Evolutionary conservation across 2,797 vertebrate genomes (phyloP).

Genomic region (Manis javanica): DNA sequence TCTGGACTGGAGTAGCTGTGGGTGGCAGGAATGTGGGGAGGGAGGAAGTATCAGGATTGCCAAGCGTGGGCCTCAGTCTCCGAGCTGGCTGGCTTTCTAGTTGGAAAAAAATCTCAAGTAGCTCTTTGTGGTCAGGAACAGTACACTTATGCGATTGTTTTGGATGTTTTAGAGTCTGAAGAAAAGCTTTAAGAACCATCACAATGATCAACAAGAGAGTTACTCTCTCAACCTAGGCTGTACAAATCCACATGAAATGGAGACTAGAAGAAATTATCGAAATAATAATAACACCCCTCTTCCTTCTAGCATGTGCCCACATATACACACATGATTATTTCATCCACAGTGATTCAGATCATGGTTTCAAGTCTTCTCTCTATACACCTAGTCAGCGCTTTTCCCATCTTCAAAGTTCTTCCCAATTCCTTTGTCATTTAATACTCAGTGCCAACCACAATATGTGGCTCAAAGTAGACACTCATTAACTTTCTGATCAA

Average conservation of each 20-base stretch:
- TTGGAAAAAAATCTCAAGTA: slow-evolving; percentile 58
- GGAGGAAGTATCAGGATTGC: slow-evolving; percentile 43
- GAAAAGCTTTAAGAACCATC: slow-evolving; percentile 51
- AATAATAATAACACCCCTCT: background rate
- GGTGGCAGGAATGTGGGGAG: slow-evolving; percentile 66
- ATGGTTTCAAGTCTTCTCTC: background rate
- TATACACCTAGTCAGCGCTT: background rate
- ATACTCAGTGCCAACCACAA: background rate
- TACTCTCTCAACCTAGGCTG: background rate
- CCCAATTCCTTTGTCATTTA: background rate
- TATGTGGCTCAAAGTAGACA: background rate
- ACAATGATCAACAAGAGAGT: background rate
- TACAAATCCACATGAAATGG: background rate
- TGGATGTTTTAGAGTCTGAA: slow-evolving; percentile 54
- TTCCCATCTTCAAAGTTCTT: slow-evolving; percentile 10
- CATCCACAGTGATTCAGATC: background rate
- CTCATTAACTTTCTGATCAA: background rate
- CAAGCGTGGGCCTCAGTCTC: slow-evolving; percentile 35
- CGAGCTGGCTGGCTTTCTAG: slow-evolving; percentile 58
- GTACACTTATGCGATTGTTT: slow-evolving; percentile 68
- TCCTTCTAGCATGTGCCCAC: background rate
- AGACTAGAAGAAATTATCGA: background rate
- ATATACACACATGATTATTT: too few species aligned
- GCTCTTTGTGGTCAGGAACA: slow-evolving; percentile 72
- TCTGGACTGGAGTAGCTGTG: slow-evolving; percentile 64